Percentiles rank a stretch among this genome's conserved stretches.
These are phyloP conservation scores for Poecile montanus DNA, from an alignment of 2,797 vertebrate genomes.

Conservation along the genomic window DNA sequence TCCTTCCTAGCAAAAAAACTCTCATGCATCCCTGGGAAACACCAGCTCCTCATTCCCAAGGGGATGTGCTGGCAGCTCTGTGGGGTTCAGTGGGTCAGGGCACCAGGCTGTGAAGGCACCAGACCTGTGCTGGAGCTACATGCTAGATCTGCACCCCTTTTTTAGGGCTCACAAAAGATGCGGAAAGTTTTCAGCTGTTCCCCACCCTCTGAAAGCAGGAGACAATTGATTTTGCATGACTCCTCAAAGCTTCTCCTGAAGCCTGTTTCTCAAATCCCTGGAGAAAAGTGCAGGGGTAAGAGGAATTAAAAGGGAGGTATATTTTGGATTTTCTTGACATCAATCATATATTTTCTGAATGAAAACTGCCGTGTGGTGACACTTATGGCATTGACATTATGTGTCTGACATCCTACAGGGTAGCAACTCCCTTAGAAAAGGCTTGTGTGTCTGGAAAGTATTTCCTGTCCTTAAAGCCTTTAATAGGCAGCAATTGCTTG, in stretches of 20 bases:
- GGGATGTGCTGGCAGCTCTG: not conserved
- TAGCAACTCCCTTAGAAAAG: slow-evolving; percentile 16
- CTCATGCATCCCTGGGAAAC: not conserved
- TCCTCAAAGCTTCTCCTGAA: not conserved
- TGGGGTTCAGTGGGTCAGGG: fast-evolving
- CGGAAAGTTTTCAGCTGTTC: not conserved
- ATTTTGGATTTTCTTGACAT: not conserved
- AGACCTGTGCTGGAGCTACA: not conserved
- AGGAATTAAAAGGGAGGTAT: not conserved
- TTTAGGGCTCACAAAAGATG: not conserved
- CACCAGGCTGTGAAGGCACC: not conserved
- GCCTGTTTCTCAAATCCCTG: not conserved
- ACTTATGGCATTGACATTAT: not conserved
- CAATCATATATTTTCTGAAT: slow-evolving; percentile 21
- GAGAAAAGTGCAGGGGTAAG: not conserved
- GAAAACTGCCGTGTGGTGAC: slow-evolving; percentile 44
- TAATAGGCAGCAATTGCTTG: not conserved
- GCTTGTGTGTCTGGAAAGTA: slow-evolving; percentile 6
- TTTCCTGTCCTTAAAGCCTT: slow-evolving; percentile 27
- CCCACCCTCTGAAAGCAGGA: not conserved
- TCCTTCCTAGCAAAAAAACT: not conserved
- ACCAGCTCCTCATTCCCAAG: not conserved
- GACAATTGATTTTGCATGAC: not conserved
- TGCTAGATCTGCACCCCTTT: not conserved
- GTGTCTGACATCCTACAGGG: not conserved